Evolutionary conservation across 2,797 vertebrate species (phyloP).

Genomic region (Delichon dasypus): DNA sequence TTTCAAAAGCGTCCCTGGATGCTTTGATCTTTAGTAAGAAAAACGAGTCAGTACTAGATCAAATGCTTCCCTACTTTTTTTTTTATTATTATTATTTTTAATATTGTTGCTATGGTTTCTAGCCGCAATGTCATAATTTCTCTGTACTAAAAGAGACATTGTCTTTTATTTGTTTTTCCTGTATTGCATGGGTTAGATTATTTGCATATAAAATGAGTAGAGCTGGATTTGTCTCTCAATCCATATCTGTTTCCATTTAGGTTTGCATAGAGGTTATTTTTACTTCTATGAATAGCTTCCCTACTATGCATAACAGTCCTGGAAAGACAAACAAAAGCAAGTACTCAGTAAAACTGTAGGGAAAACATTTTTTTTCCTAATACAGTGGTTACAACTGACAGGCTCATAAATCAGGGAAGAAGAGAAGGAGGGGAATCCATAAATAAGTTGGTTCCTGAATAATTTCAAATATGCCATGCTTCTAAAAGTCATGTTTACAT

Average conservation of each 20-base stretch:
- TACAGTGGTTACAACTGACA: background rate
- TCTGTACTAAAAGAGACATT: background rate
- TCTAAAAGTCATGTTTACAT: background rate
- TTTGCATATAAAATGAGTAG: conserved; percentile 70
- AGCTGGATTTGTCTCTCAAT: conserved; percentile 40
- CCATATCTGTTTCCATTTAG: conserved; percentile 44
- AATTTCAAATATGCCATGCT: background rate
- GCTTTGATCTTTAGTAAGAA: background rate
- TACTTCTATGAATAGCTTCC: conserved; percentile 41
- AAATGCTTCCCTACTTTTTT: background rate
- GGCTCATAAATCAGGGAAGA: background rate
- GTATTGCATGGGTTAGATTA: background rate
- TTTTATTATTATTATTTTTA: background rate
- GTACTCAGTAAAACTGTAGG: background rate
- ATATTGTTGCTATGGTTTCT: conserved; percentile 8
- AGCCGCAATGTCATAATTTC: background rate
- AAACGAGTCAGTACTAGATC: background rate
- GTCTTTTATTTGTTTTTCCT: background rate
- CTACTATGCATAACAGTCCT: conserved; percentile 34
- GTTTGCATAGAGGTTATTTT: conserved; percentile 61
- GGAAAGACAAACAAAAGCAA: conserved; percentile 52
- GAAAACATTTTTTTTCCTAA: background rate
- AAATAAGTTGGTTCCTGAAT: background rate
- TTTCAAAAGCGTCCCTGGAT: background rate
- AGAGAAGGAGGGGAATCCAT: background rate